Base-by-base conservation (phyloP, 2,797 vertebrate species). In the Alectoris magna region DNA sequence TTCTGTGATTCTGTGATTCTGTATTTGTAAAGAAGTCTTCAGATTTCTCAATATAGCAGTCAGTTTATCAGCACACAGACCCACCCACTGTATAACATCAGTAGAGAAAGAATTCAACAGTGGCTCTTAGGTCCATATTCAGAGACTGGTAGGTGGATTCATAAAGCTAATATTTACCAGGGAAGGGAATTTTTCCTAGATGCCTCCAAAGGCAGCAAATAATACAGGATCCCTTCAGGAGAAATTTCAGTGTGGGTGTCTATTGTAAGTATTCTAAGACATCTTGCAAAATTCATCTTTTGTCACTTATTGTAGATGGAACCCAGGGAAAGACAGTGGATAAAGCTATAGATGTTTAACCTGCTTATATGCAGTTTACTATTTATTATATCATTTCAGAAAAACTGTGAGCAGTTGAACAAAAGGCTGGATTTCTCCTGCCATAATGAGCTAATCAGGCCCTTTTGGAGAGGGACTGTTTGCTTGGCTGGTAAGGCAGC, bases 81-180 rank as follows among this genome's bases (percentile, higher is more conserved):
- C 2, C 2, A 3, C 2, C 2, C 48, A 46, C 11, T 72, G 9
- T 26, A 3, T 12, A 43, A 9, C 10, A n/a, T 15, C 10, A 6
- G 1, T 26, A 34, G 36, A 63, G 46, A 73, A 49, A 43, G 9
- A 31, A 7, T 51, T 60, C 17, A 38, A 3, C 21, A 34, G 60
- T 4, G 6, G 6, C 5, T 53, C 29, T 39, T 23, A 8, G 5
- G 8, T 46, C 22, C 7, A 10, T 19, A 36, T 23, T 10, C 58
- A 89, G 38, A 72, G 13, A 8, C 29, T 71, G 39, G 8, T 31
- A 76, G 8, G 16, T 14, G 3, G 46, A 43, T 29, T 60, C n/a
- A 66, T 18, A 70, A 58, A 67, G 13, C 18, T 34, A 31, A 31
- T 2, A 6, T 55, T 76, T 44, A n/a, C 4, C 18, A 87, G 27